Evolutionary conservation across 2,113 vertebrate species (phyloP).

Genomic region (Cyanocitta stelleri): DNA sequence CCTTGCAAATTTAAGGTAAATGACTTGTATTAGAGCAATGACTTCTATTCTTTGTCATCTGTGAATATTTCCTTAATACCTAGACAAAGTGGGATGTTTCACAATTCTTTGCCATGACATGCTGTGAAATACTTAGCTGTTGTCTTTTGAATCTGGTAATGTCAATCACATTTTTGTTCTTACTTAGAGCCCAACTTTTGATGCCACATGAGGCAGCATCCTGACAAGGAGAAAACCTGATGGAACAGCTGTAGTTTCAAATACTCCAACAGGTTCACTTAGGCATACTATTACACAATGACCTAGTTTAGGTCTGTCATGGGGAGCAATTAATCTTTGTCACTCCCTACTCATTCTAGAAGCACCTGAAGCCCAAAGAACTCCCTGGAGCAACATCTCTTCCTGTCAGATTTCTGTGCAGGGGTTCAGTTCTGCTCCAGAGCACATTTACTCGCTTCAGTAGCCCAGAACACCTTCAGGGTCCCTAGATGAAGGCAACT

Average conservation of each 20-base stretch:
- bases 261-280: neutral
- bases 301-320: constrained; percentile 14
- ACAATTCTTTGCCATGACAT: neutral
- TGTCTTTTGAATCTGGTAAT: neutral
- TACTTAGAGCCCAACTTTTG: neutral
- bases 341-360: constrained; percentile 16
- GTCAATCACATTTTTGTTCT: neutral
- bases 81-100: neutral
- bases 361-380: neutral
- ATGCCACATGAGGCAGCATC: neutral
- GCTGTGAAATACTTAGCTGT: neutral
- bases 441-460: neutral
- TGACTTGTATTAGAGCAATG: neutral
- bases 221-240: neutral
- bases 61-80: neutral
- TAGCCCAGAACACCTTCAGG: neutral
- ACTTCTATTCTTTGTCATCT: neutral
- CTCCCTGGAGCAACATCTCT: neutral
- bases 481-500: neutral
- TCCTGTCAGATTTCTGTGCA: neutral
- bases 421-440: neutral
- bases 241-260: neutral
- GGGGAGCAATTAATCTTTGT: constrained; percentile 32
- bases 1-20: neutral
- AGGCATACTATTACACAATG: neutral